Evolutionary conservation across 1,140 invertebrate species (phyloP), one percentile per base, ranked within the genome.

Genomic region (Solenopsis fugax): DNA sequence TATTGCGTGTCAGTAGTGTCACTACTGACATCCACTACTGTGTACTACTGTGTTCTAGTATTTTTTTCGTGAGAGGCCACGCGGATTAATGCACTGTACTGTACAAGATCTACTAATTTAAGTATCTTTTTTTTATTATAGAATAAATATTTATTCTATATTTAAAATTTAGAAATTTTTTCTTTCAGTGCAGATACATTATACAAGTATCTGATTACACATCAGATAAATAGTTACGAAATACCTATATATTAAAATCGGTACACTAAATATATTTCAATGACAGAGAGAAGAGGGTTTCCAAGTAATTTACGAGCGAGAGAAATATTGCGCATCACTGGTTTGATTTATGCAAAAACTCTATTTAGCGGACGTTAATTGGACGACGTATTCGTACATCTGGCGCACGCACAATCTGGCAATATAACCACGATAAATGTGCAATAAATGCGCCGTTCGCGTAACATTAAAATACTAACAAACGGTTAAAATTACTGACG

Each of bases 341-440:
- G 60, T 73, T 73, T 58, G 52, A 82, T 73, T 73, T 29, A 60
- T 29, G 54, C 41, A 58, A 84, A 60, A 84, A 58, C 34, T 18
- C 54, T 54, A n/a, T 21, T n/a, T 41, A 75, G 41, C 16, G 54
- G 48, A 50, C 18, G 80, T n/a, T 84, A 84, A 84, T 84, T 73
- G 69, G 29, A 34, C 69, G 18, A 37, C n/a, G 12, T 56, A 29
- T 84, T 84, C 69, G 54, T 10, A n/a, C n/a, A 62, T 75, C 54
- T 73, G 54, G 45, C 60, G 72, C 12, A 58, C 5, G 24, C 13
- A 34, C 67, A 73, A 82, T 58, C 18, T 48, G 12, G 45, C 41
- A 50, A 29, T 58, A 18, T 9, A 45, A 56, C 37, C 64, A 54
- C 7, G 50, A 80, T 80, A 81, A 84, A 73, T 58, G 29, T 16